A percentile compares a stretch with the other conserved stretches of the same genome.
Evolutionary conservation across 2,888 invertebrate species (phyloP).

Genomic region (Synergus laeviventris): DNA sequence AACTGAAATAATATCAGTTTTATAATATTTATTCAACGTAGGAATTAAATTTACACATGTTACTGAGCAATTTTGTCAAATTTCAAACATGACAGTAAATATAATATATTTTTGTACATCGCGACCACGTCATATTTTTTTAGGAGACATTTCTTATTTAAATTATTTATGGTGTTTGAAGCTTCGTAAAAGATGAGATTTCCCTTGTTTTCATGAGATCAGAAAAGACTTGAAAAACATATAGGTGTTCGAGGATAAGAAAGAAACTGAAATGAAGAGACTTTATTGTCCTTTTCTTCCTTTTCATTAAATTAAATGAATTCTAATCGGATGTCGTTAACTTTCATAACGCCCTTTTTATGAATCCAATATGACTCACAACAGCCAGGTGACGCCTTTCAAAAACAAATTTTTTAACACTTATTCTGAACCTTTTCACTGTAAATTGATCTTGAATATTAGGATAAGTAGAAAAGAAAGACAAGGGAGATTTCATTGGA

Average conservation of each 20-base stretch:
- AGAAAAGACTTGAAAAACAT: conserved; percentile 4
- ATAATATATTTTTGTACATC: conserved; percentile 3
- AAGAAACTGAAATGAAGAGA: not conserved
- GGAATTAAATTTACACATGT: conserved; percentile 1
- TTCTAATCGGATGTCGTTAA: conserved; percentile 7
- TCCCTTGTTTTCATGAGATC: not conserved
- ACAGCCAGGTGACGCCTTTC: not conserved
- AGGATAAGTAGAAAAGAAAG: not conserved
- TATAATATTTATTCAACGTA: conserved; percentile 19
- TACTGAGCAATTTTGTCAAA: not conserved
- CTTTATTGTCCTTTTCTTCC: not conserved
- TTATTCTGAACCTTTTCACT: not conserved
- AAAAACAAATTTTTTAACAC: not conserved
- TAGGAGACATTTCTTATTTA: not conserved
- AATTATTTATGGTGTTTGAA: not conserved
- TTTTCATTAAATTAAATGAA: conserved; percentile 10
- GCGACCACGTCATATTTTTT: not conserved
- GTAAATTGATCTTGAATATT: not conserved
- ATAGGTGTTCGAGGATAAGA: not conserved
- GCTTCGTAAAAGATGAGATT: not conserved
- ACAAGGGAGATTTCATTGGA: conserved; percentile 5
- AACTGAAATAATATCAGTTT: not conserved
- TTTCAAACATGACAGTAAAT: not conserved
- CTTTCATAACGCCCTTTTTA: not conserved
- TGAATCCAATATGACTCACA: conserved; percentile 2